Conservation (phyloP, 2,797 vertebrate species). For the Natrix natrix region DNA sequence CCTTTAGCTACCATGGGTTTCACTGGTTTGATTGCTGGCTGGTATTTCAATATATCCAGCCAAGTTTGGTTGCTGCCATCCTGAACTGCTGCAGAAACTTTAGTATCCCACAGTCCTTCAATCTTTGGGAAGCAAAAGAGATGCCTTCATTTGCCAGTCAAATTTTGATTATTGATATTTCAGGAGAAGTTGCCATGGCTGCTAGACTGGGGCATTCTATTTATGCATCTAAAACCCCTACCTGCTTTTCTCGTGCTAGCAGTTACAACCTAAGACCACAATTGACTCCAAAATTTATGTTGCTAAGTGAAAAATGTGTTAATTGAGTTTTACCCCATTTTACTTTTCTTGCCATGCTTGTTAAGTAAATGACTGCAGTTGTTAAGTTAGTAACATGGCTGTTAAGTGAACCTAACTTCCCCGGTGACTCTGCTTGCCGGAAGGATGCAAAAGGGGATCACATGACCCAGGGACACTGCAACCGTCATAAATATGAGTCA, state of each 20-base stretch:
- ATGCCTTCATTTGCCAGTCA: background rate
- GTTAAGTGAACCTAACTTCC: too few species aligned
- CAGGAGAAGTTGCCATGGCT: too few species aligned
- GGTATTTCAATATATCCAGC: background rate
- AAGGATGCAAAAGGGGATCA: too few species aligned
- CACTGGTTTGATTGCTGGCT: background rate
- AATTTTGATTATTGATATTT: background rate
- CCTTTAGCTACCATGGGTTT: background rate
- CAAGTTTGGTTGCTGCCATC: background rate
- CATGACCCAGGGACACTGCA: too few species aligned
- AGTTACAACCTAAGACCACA: background rate
- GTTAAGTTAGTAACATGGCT: too few species aligned
- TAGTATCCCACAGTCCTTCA: background rate
- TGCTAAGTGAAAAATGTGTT: too few species aligned
- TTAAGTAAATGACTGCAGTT: too few species aligned
- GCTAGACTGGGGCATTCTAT: background rate
- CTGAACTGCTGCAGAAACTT: background rate
- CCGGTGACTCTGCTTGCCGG: too few species aligned
- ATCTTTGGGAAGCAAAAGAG: background rate
- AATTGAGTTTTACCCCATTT: too few species aligned
- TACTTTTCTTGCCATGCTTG: too few species aligned
- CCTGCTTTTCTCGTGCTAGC: background rate
- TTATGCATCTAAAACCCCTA: background rate
- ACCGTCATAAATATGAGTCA: too few species aligned
- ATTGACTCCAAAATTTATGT: too few species aligned